Percentiles rank a stretch among this genome's conserved stretches.
phyloP scores from a whole-genome alignment of 2,888 invertebrate species.

The Lissonota sp. region DNA sequence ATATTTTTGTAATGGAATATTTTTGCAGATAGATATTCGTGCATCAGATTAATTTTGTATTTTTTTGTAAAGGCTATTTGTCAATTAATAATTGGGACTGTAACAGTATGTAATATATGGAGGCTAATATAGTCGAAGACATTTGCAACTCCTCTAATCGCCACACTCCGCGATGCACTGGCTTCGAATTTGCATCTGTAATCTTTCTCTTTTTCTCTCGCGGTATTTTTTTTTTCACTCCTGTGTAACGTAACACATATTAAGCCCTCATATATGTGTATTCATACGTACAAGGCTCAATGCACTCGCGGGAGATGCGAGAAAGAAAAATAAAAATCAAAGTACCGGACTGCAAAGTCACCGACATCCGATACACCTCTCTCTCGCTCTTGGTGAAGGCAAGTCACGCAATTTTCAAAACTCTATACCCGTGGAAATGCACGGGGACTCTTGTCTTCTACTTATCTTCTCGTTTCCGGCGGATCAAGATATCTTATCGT shows the following conservation, averaged over 20 bases:
- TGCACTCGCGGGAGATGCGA: slow-evolving; percentile 26
- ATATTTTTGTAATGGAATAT: too few species aligned
- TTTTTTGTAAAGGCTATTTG: too few species aligned
- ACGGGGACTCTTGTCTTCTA: too few species aligned
- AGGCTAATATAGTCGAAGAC: slow-evolving; percentile 16
- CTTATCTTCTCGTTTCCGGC: too few species aligned
- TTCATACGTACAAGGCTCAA: slow-evolving; percentile 27
- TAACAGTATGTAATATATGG: slow-evolving; percentile 43
- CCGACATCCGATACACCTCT: slow-evolving; percentile 61
- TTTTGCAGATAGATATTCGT: too few species aligned
- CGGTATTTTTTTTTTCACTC: slow-evolving; percentile 2
- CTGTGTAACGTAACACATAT: slow-evolving; percentile 55
- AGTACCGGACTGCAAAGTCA: slow-evolving; percentile 46
- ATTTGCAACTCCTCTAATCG: slow-evolving; percentile 35
- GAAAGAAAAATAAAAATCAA: slow-evolving; percentile 7
- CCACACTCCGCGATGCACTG: slow-evolving; percentile 54
- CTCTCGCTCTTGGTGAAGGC: slow-evolving; percentile 2
- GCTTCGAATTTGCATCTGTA: slow-evolving; percentile 48
- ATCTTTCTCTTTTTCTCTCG: slow-evolving; percentile 30
- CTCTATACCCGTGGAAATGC: slow-evolving; percentile 58
- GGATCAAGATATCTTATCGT: too few species aligned
- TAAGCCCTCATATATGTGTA: slow-evolving; percentile 13
- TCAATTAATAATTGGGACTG: slow-evolving; percentile 1
- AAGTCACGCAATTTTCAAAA: slow-evolving; percentile 62
- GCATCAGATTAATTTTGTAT: too few species aligned